These are phyloP conservation scores for Nasonia longicornis DNA, from an alignment of 1,140 invertebrate genomes.

Conservation along the genomic window DNA sequence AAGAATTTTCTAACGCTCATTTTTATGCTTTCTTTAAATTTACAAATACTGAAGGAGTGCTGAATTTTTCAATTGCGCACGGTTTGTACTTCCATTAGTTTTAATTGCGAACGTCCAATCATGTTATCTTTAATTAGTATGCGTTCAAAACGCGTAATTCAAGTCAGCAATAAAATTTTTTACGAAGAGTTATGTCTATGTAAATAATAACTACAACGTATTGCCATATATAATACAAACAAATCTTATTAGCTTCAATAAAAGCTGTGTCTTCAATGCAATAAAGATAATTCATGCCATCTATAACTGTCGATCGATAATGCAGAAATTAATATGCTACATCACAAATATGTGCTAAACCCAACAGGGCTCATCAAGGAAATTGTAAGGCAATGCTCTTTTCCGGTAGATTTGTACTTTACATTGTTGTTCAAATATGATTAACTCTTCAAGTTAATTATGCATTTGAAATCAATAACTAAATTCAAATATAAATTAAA, in stretches of 20 bases:
- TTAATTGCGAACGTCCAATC: not conserved
- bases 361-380: constrained; percentile 43
- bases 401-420: constrained; percentile 40
- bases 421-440: not conserved
- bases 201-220: constrained; percentile 20
- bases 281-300: constrained; percentile 37
- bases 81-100: constrained; percentile 22
- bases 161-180: constrained; percentile 1
- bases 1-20: not conserved
- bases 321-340: constrained; percentile 49
- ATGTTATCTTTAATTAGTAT: not conserved
- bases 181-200: not conserved
- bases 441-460: constrained; percentile 2
- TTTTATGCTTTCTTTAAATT: constrained; percentile 4
- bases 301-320: constrained; percentile 46
- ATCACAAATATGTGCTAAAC: constrained; percentile 44
- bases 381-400: constrained; percentile 40
- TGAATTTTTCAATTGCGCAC: not conserved
- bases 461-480: constrained; percentile 28
- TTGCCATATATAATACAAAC: not conserved
- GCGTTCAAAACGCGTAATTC: not conserved
- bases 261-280: constrained; percentile 25
- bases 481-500: constrained; percentile 17
- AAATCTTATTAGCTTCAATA: constrained; percentile 12
- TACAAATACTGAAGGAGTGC: constrained; percentile 23